A percentile compares a stretch with the other conserved stretches of the same genome.
Evolutionary conservation across 2,797 vertebrate species (phyloP).

Genomic region (Sebastes taczanowskii): DNA sequence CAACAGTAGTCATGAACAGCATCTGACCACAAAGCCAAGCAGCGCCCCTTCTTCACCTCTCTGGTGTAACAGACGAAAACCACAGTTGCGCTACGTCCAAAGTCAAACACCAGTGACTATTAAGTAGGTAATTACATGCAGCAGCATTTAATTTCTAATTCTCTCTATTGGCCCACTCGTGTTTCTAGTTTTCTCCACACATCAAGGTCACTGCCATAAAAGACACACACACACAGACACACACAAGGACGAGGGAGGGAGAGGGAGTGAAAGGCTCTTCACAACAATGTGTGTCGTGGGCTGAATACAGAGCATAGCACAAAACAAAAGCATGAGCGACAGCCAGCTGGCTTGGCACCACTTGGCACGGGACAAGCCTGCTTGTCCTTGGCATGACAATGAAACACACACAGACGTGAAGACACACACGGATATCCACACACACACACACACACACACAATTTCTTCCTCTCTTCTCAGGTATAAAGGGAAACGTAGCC

Average conservation of each 20-base stretch:
- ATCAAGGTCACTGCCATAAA: slow-evolving; percentile 68
- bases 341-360: slow-evolving; percentile 82
- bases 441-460: background rate
- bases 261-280: slow-evolving; percentile 63
- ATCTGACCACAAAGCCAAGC: background rate
- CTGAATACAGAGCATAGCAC: slow-evolving; percentile 72
- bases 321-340: slow-evolving; percentile 75
- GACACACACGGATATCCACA: background rate
- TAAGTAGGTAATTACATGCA: slow-evolving; percentile 46
- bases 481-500: slow-evolving; percentile 41
- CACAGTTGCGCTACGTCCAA: background rate
- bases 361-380: slow-evolving; percentile 71
- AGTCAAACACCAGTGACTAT: slow-evolving; percentile 39
- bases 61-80: slow-evolving; percentile 16
- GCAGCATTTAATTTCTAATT: slow-evolving; percentile 56
- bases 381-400: slow-evolving; percentile 78
- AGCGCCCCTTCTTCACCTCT: slow-evolving; percentile 30
- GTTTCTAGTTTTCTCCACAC: slow-evolving; percentile 51
- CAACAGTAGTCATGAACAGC: background rate
- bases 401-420: slow-evolving; percentile 35
- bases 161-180: slow-evolving; percentile 34
- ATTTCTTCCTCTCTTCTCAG: slow-evolving; percentile 40
- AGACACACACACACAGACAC: slow-evolving; percentile 25
- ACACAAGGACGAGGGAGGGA: slow-evolving; percentile 37
- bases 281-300: slow-evolving; percentile 68